Base-by-base conservation (phyloP, 1,140 invertebrate genomes). In the Bicyclus anynana region DNA sequence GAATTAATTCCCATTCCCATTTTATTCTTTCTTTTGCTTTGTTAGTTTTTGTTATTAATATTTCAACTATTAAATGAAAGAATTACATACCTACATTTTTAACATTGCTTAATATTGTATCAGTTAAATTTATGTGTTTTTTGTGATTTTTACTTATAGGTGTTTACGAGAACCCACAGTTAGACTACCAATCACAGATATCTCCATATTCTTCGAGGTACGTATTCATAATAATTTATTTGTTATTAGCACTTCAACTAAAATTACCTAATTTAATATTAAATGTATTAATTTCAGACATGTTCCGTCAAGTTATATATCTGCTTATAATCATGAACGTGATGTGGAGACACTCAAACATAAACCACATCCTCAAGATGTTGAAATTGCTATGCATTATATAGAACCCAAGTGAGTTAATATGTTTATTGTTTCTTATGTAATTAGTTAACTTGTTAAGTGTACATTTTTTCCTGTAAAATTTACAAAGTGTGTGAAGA, bases 301-400 rank as follows among this genome's bases (percentile, higher is more conserved):
- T 55, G 38, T 50, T 21, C 46, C 48, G 14, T 50, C 62, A 23
- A 23, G 47, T 12, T 38, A 37, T 47, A 18, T 48, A 5, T 48
- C 63, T 14, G 29, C 61, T 26, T 69, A 74, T 35, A 16, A 44
- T 35, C 60, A 74, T 55, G 53, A 44, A 38, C 66, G 62, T 21
- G 59, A 73, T n/a, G 27, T 58, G 0, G 70, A 73, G 21, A n/a
- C 20, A 14, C 33, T 54, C 14, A 62, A 58, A 33, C 62, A 54
- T 10, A 66, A 66, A 53, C 57, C 62, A 23, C 83, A 86, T 59
- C 83, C 80, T 20, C 84, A 87, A 68, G 84, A 87, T 33, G 52
- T 80, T 42, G 78, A 73, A 59, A 84, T 87, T 62, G 69, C 77
- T 5, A 71, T 74, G 63, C 73, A 58, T 29, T 66, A 74, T 21